phyloP scores from a whole-genome alignment of 2,888 invertebrate species.

The Clivina fossor region DNA sequence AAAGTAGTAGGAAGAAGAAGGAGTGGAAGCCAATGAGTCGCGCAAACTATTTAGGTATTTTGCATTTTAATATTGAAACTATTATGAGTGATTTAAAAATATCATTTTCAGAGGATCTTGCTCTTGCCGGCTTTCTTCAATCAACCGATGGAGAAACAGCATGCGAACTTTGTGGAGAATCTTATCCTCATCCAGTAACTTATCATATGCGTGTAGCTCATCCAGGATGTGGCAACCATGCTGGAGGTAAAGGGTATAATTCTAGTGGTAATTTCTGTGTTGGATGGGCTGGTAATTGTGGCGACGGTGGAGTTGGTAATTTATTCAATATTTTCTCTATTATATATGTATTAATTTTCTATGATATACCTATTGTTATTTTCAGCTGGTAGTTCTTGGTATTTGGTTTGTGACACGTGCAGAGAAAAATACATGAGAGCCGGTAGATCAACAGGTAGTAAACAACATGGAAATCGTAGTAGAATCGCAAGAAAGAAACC shows the following conservation, averaged over 20 bases:
- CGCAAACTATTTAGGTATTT: conserved; percentile 49
- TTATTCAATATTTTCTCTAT: no score
- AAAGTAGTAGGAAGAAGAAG: conserved; percentile 63
- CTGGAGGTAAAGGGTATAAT: conserved; percentile 89
- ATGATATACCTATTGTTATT: conserved; percentile 38
- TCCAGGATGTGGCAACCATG: conserved; percentile 86
- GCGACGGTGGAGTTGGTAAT: conserved; percentile 77
- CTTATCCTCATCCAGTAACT: conserved; percentile 77
- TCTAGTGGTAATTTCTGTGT: conserved; percentile 84
- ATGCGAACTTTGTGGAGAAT: conserved; percentile 87
- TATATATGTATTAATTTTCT: conserved; percentile 3
- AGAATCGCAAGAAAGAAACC: conserved; percentile 41
- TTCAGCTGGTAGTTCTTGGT: conserved; percentile 76
- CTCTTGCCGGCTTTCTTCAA: conserved; percentile 20
- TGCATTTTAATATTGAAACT: conserved; percentile 16
- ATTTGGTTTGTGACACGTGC: conserved; percentile 89
- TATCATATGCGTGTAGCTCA: conserved; percentile 90
- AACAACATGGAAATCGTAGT: conserved; percentile 49
- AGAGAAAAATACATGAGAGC: conserved; percentile 70
- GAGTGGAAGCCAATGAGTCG: conserved; percentile 45
- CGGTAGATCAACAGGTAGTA: conserved; percentile 47
- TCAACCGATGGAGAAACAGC: conserved; percentile 46
- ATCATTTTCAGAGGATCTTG: conserved; percentile 33
- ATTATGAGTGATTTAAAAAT: no score
- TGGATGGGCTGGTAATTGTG: conserved; percentile 88